These are phyloP conservation scores for Odontocolon sp. DNA, from an alignment of 2,888 invertebrate genomes.

Conservation along the genomic window DNA sequence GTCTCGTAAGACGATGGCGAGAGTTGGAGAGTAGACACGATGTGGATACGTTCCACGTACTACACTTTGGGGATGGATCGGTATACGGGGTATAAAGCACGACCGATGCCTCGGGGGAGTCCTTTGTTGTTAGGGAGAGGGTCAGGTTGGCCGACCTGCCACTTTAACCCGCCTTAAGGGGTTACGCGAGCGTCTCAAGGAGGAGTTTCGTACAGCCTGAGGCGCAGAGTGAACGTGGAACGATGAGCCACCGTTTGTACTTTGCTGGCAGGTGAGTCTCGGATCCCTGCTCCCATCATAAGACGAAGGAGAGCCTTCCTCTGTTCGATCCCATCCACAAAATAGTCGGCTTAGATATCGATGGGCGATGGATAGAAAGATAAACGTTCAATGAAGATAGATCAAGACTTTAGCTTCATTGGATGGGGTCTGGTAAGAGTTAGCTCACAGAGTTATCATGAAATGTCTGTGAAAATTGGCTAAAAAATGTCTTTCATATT, in stretches of 20 bases:
- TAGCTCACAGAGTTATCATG: too few species aligned
- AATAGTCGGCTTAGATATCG: too few species aligned
- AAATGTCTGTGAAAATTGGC: too few species aligned
- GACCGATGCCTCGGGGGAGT: conserved; percentile 76
- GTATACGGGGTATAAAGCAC: conserved; percentile 67
- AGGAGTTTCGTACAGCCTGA: conserved; percentile 58
- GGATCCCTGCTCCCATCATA: conserved; percentile 15
- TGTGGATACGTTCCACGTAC: conserved; percentile 35
- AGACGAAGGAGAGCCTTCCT: background rate
- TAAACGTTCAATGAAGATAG: too few species aligned
- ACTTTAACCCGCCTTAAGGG: conserved; percentile 78
- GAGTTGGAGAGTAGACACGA: too few species aligned
- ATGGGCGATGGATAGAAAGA: too few species aligned
- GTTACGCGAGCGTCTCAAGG: conserved; percentile 68
- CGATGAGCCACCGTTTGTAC: conserved; percentile 21
- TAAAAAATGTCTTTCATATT: too few species aligned
- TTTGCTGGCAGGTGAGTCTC: conserved; percentile 47
- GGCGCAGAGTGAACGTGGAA: conserved; percentile 38
- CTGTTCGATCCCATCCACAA: too few species aligned
- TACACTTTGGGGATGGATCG: conserved; percentile 22
- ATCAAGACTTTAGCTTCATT: too few species aligned
- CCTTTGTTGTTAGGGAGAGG: conserved; percentile 79
- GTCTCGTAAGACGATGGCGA: conserved; percentile 73
- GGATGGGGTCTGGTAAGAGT: too few species aligned
- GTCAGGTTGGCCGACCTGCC: conserved; percentile 75